Evolutionary conservation across 2,888 invertebrate genomes (phyloP).

Genomic region (Phorcus lineatus): DNA sequence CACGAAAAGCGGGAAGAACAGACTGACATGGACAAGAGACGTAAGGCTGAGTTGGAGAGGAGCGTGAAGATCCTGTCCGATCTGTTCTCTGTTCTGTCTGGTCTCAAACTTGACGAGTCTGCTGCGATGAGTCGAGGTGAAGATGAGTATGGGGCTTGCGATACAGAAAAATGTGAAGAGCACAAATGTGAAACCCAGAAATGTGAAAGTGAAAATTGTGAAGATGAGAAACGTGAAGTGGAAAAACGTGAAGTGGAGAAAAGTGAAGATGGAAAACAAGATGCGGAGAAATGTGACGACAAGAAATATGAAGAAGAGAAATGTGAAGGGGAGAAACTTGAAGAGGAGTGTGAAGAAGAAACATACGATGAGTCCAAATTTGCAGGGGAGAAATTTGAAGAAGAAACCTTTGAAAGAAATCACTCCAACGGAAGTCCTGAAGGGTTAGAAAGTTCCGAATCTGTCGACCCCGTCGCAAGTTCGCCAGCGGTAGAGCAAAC

Average conservation of each 20-base stretch:
- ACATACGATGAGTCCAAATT: too few species aligned
- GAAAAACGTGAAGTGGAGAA: neutral
- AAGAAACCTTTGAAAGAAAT: too few species aligned
- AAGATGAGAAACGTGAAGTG: neutral
- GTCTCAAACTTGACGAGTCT: neutral
- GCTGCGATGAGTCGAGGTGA: neutral
- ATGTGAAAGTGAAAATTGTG: neutral
- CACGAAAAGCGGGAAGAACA: neutral
- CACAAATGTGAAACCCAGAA: neutral
- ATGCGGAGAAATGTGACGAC: neutral
- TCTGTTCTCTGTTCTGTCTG: neutral
- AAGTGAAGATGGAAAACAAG: neutral
- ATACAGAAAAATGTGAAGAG: neutral
- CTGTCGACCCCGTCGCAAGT: too few species aligned
- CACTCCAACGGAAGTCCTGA: too few species aligned
- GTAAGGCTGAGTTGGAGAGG: neutral
- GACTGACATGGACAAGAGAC: neutral
- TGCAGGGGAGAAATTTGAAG: too few species aligned
- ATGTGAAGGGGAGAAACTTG: too few species aligned
- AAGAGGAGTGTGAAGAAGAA: too few species aligned
- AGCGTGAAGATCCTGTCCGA: neutral
- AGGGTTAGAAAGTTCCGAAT: too few species aligned
- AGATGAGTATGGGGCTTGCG: neutral
- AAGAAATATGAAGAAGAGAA: neutral
- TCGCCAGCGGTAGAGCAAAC: too few species aligned